Evolutionary conservation across 2,113 vertebrate genomes (phyloP).

Genomic region (Morone chrysops): DNA sequence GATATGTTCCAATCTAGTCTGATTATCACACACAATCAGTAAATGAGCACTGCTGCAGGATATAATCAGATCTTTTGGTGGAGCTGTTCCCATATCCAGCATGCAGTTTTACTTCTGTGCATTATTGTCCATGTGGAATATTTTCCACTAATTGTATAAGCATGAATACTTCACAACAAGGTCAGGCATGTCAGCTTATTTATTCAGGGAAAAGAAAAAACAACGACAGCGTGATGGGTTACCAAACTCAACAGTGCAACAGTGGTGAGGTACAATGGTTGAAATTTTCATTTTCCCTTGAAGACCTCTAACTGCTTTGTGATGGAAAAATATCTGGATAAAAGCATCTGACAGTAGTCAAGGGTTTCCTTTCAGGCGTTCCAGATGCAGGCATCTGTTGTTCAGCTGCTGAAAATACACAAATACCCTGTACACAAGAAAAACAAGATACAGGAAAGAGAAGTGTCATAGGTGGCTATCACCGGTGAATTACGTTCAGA

Average conservation of each 20-base stretch:
- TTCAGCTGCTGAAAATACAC: not conserved
- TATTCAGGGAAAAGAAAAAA: not conserved
- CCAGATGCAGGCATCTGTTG: not conserved
- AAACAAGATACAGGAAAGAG: not conserved
- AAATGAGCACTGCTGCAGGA: not conserved
- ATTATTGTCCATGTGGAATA: not conserved
- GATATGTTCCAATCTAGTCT: not conserved
- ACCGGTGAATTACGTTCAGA: not conserved
- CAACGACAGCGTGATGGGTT: not conserved
- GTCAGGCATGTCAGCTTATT: not conserved
- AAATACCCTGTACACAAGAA: not conserved
- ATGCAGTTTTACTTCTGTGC: not conserved
- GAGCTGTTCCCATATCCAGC: not conserved
- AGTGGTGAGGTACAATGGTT: not conserved
- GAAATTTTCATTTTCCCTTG: not conserved
- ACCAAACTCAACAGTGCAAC: not conserved
- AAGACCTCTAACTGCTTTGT: not conserved
- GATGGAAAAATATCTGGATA: not conserved
- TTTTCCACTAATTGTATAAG: not conserved
- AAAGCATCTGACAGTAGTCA: not conserved
- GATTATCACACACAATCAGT: constrained; percentile 14
- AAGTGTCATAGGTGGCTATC: not conserved
- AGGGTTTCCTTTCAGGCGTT: not conserved
- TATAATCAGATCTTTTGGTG: not conserved
- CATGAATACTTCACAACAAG: not conserved